Evolutionary conservation across 92 coral and sea anemone species (phyloP), one percentile per base, ranked within the genome.

Genomic region (Actinernus sp.): DNA sequence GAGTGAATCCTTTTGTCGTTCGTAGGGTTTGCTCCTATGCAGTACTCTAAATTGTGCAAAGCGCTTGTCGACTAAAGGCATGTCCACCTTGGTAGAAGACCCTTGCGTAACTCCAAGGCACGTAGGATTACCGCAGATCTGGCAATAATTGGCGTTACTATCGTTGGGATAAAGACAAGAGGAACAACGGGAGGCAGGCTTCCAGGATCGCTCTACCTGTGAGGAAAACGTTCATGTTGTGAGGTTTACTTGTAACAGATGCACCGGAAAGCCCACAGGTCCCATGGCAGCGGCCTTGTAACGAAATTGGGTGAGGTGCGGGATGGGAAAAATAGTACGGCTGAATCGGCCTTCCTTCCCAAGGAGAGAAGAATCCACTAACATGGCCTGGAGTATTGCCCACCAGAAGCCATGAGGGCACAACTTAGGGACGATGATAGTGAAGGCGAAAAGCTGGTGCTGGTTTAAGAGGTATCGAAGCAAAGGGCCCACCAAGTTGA

Each of bases 251-350:
- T 47, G n/a, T 17, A 78, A 62, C 71, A 83, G 31, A 63, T 47
- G 32, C 92, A 71, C 1, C 68, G 73, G 49, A 85, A 79, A 5
- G 74, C 83, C 37, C 40, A 58, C 31, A 86, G 58, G 40, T 86
- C 92, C 86, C 82, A 86, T 47, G 61, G 83, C 48, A 72, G 58
- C 8, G 41, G 60, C 7, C 73, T 45, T 4, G 68, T 53, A 43
- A 44, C 28, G 74, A 69, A 65, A 28, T 47, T 59, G 3, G 11
- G 51, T 2, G 76, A 55, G 10, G 6, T 9, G 12, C 23, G 34
- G 18, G 80, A 39, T 3, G 60, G 85, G 47, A 64, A 84, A 26
- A 68, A 58, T 0, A 78, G 60, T 20, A 70, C 65, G 5, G 59
- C 45, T 9, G n/a, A 7, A 3, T 34, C 41, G 27, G 76, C 76